Evolutionary conservation across 2,888 invertebrate species (phyloP), one percentile per base, ranked within the genome.

Genomic region (Athetis lepigone): DNA sequence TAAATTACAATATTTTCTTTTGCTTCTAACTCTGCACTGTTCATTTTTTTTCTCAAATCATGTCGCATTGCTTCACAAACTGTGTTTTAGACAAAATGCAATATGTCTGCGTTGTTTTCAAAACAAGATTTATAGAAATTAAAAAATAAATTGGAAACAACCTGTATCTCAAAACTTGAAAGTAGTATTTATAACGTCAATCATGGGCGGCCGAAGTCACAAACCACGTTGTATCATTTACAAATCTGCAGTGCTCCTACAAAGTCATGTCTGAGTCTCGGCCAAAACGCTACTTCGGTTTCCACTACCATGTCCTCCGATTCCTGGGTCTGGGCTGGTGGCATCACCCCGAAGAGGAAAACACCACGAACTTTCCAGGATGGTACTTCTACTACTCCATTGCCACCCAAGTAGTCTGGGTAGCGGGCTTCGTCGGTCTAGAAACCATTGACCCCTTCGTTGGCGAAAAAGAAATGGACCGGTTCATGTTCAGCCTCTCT

Each of bases 381-480:
- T 87, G 85, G 80, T 95, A 95, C 60, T 57, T 94, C 1, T 93
- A 90, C 69, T 95, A 95, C 75, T 82, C 92, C 0, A 88, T 94
- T 54, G 49, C 89, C 3, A 93, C 94, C 0, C 90, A 93, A 78
- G 58, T 92, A 0, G 82, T 94, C 8, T 94, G 92, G 92, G 94
- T 94, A 1, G 90, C 84, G 2, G 91, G 93, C 6, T 95, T 95
- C 62, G 94, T 95, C 0, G 90, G 92, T n/a, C 82, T 95, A 5
- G 95, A 95, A 81, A 91, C 95, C 0, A 91, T 95, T 43, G 94
- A 95, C 70, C 95, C 95, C 0, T 95, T 95, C 52, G 85, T 94
- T 8, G 93, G 94, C 0, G 88, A 92, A 75, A 94, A 93, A 80
- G 93, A 95, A 77, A 73, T 91, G 60, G 94, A 94, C 45, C 84